Base-by-base conservation (phyloP, 37 sponge, comb jelly and placozoan species). In the Cliona cf. orientalis region DNA sequence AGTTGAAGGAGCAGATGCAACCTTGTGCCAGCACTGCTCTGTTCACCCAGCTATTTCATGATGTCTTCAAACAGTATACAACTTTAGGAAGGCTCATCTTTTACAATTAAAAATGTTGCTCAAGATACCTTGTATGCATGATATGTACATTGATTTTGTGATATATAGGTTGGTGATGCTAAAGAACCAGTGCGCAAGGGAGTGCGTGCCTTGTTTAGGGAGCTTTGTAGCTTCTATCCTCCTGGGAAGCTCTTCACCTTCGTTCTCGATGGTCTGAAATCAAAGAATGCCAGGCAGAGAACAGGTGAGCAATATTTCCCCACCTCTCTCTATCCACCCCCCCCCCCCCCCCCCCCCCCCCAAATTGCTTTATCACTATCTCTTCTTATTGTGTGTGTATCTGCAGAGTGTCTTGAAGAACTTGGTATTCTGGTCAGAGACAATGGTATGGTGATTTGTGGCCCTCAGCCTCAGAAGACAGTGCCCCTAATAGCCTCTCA, bases 111-210 rank as follows among this genome's bases (percentile, higher is more conserved):
- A n/a, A n/a, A n/a, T n/a, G n/a, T n/a, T n/a, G n/a, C n/a, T n/a
- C n/a, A n/a, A n/a, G n/a, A n/a, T n/a, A n/a, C n/a, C n/a, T n/a
- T n/a, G n/a, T n/a, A n/a, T n/a, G n/a, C n/a, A n/a, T n/a, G n/a
- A n/a, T n/a, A n/a, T n/a, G n/a, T n/a, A n/a, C n/a, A n/a, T n/a
- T n/a, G n/a, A n/a, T n/a, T n/a, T n/a, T n/a, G n/a, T n/a, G n/a
- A n/a, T 36, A 12, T 80, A 9, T 44, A 94, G 92, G 75, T 94
- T 69, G 97, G 97, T 5, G 97, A 96, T 70, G 44, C 90, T 29
- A 96, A 96, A 75, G 97, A 96, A 36, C 84, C 90, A 46, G 94
- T 96, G 65, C 62, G 97, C 37, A 93, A 93, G 80, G 90, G 74
- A 2, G 97, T 96, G 28, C 88, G 87, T 19, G 77, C 71, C 5